Percentiles rank a stretch among this genome's conserved stretches.
Conservation (phyloP, 2,888 invertebrate species). For the Campoplex capitator region DNA sequence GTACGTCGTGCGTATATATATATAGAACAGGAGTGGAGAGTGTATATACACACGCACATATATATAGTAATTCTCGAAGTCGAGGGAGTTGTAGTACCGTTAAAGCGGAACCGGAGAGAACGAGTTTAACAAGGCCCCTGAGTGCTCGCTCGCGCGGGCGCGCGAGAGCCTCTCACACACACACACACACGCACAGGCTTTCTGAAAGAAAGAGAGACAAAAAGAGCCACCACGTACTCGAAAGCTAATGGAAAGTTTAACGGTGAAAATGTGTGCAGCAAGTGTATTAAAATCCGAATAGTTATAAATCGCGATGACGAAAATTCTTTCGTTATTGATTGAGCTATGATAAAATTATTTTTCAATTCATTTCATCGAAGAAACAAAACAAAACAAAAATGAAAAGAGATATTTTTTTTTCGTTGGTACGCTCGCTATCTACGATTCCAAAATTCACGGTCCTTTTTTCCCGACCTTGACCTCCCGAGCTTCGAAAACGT, state of each 20-base stretch:
- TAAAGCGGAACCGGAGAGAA: slow-evolving; percentile 70
- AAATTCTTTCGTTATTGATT: slow-evolving; percentile 35
- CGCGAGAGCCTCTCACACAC: not conserved
- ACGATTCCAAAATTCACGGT: not conserved
- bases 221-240: slow-evolving; percentile 47
- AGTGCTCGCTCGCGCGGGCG: slow-evolving; percentile 43
- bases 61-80: slow-evolving; percentile 29
- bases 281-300: slow-evolving; percentile 29
- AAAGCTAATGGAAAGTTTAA: slow-evolving; percentile 70
- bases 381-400: not conserved
- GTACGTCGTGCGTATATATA: not conserved
- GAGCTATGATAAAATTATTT: not conserved
- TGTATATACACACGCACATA: not conserved
- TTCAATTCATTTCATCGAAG: not conserved
- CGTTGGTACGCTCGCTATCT: not conserved
- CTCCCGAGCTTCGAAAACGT: not conserved
- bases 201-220: slow-evolving; percentile 25
- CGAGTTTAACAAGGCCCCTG: slow-evolving; percentile 69
- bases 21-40: not conserved
- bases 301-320: slow-evolving; percentile 38
- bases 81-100: slow-evolving; percentile 67
- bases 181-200: slow-evolving; percentile 37
- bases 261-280: slow-evolving; percentile 65
- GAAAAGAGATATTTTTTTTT: not conserved
- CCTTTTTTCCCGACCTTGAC: not conserved